Evolutionary conservation across 2,797 vertebrate species (phyloP), one percentile per base, ranked within the genome.

Genomic region (Acanthurus tractus): DNA sequence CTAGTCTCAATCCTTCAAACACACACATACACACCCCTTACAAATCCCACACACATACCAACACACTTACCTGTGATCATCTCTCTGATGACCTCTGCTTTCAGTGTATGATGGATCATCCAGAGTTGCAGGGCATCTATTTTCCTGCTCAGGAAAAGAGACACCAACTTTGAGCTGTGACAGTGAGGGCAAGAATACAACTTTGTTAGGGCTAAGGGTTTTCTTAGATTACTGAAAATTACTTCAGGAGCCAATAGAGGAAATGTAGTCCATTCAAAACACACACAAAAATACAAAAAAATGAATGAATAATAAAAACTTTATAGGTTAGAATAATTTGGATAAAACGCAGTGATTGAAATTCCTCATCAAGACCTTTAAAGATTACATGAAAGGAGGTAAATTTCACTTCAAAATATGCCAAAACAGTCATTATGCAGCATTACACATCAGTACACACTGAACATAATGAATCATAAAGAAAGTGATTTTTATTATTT

Each of bases 21-120:
- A 62, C 42, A 62, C 69, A 54, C 62, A 57, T 52, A 68, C 69
- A 59, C 38, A 61, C n/a, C 36, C 36, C 68, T 25, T 34, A 63
- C 45, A 65, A 17, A 74, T 66, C 70, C 56, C 70, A 53, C 63
- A 84, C 70, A 73, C 25, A 40, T 25, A 57, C 57, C 8, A 3
- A 78, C 77, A 82, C 65, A 88, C 81, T 86, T 78, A 80, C 76
- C 86, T 90, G 79, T 82, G 86, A 94, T 93, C 87, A 85, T 91
- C 83, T 84, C 86, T 90, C 68, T 76, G 78, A 91, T 93, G 91
- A 94, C 93, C 92, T 94, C 90, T 93, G 86, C 93, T 93, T 95
- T 94, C 92, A 93, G 79, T 49, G 20, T 76, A 86, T 94, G 93
- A 95, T 95, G 89, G 92, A 95, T 94, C 90, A 92, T 92, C 91